Conservation (phyloP, 2,113 vertebrate genomes). For the Apodemus sylvaticus region DNA sequence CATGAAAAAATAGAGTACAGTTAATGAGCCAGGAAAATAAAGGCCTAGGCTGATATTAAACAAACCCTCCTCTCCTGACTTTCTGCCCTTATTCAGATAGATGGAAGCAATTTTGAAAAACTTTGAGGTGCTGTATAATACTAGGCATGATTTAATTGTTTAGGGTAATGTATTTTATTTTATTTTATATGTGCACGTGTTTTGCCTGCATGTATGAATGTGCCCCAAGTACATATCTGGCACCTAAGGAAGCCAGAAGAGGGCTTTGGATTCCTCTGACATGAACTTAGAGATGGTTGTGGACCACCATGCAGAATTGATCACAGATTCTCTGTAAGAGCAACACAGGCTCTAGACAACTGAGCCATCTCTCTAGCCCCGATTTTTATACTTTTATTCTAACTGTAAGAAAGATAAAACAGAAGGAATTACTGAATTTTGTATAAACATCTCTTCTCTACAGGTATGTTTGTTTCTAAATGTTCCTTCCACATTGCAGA, state of each 20-base stretch:
- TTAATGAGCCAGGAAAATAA: not conserved
- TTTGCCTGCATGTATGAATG: not conserved
- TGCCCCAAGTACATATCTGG: not conserved
- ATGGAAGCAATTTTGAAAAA: not conserved
- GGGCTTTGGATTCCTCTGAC: not conserved
- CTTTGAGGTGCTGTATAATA: not conserved
- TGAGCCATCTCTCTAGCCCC: not conserved
- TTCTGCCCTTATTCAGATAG: not conserved
- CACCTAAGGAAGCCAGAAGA: not conserved
- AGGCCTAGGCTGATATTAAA: not conserved
- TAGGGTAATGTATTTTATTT: not conserved
- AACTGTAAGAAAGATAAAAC: not conserved
- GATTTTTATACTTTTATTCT: not conserved
- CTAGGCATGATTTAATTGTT: not conserved
- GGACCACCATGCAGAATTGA: not conserved
- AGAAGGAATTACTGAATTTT: not conserved
- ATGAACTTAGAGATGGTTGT: not conserved
- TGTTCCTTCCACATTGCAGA: not conserved
- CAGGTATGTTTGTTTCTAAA: not conserved
- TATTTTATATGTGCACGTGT: not conserved
- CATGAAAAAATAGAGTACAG: not conserved
- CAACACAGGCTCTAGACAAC: not conserved
- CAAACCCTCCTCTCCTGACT: not conserved
- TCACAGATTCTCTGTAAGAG: not conserved
- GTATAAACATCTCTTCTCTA: not conserved